Base-by-base conservation (phyloP, 2,888 invertebrate genomes). In the Scaeva pyrastri region DNA sequence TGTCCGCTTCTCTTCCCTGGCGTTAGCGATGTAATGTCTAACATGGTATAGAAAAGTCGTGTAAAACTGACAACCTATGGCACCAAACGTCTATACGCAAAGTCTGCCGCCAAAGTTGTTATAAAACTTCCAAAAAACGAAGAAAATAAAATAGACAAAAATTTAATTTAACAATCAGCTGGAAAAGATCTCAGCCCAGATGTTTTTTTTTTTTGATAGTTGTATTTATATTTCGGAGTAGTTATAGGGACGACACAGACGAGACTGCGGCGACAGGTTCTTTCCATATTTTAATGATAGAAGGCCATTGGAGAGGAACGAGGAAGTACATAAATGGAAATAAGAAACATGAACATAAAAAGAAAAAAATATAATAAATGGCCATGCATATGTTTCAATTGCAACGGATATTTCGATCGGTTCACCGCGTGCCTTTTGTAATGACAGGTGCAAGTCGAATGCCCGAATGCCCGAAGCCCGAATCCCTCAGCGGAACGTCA, bases 371-470 rank as follows among this genome's bases (percentile, higher is more conserved):
- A 60, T 58, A 73, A 62, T 73, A 78, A 64, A 52, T 72, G 62
- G 58, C 52, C 66, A 16, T 50, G 48, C 80, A 80, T 66, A 76
- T 85, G 80, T 73, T 75, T 71, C 79, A 79, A 64, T 84, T 84
- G 78, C 70, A 75, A 79, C 79, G 85, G 76, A 80, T 80, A 80
- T 70, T 76, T 70, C 50, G 80, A 85, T 81, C 81, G 81, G 76
- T 77, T 80, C 16, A 73, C 85, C 85, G 80, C 85, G 73, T 85
- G 85, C 80, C 75, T 80, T 76, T 81, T 81, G 48, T 81, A 76
- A 80, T 81, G 85, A 81, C 85, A 85, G 85, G 85, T 85, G 85
- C 81, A 76, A 41, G 31, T 56, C 7, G 48, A 83, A 62, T 66
- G 77, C 73, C 64, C n/a, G n/a, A n/a, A n/a, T n/a, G n/a, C n/a